Base-by-base conservation (phyloP, 2,888 invertebrate species). In the Crossocerus cetratus region DNA sequence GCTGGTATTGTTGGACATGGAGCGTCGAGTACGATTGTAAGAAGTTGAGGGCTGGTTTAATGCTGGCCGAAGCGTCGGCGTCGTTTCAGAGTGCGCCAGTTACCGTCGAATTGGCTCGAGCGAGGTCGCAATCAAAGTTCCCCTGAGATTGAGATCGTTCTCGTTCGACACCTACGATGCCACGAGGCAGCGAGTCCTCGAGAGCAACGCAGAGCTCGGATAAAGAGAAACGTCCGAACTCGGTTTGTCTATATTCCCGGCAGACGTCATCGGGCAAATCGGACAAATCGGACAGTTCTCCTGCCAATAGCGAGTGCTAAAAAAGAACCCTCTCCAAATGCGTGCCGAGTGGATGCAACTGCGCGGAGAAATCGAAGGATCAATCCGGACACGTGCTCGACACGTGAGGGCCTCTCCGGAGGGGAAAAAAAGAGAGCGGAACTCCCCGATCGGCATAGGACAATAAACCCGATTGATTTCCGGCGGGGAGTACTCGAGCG, bases 381-480 rank as follows among this genome's bases (percentile, higher is more conserved):
- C 57, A 32, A 16, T 2, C 44, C 54, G 16, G 70, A 23, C 64
- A 69, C 54, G 53, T 63, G 69, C 56, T 65, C 43, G 49, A 57
- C 81, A 77, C 76, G 80, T 72, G 81, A 49, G 49, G 58, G 21
- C 21, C 66, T 43, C 66, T 68, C 4, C 2, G 23, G 8, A 11
- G 8, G 4, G 68, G 66, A 76, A 81, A 75, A 81, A 68, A 65
- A 42, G 18, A 18, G 68, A 65, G 69, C 69, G 74, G 69, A 67
- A 63, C 74, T 45, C 57, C 11, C 1, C 5, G 5, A n/a, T 18
- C 66, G 63, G 18, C 59, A 65, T 79, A 78, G 72, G 81, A 81
- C 81, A 81, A 81, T 79, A 81, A 81, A 81, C 81, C 59, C 66
- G 62, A 79, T 81, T 66, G 79, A 79, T 77, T 79, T 79, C 77